phyloP scores from a whole-genome alignment of 1,140 invertebrate species.

The Saccostrea echinata region DNA sequence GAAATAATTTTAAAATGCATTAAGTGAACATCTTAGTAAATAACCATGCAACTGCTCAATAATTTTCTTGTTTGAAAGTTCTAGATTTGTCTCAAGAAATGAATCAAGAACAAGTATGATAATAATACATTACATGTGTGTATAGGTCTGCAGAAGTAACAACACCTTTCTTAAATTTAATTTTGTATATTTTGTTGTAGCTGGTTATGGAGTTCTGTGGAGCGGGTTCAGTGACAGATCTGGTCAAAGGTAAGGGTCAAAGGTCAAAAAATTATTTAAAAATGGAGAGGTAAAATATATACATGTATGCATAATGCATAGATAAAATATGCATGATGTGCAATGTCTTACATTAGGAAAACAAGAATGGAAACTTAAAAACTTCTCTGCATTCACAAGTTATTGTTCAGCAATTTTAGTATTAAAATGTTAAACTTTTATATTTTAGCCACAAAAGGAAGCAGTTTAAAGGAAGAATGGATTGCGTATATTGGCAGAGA shows the following conservation, averaged over 20 bases:
- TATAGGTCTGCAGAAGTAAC: no score
- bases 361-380: no score
- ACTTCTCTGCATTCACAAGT: background rate
- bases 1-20: no score
- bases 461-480: slow-evolving; percentile 99
- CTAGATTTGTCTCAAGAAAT: no score
- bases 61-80: no score
- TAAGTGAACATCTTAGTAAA: no score
- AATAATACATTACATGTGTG: no score
- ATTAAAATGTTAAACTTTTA: slow-evolving; percentile 36
- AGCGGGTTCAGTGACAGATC: slow-evolving; percentile 98
- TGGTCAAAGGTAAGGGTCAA: slow-evolving; percentile 90
- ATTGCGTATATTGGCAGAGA: slow-evolving; percentile 99
- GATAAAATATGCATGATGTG: no score
- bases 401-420: background rate
- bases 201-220: slow-evolving; percentile 99
- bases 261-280: background rate
- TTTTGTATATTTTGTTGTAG: slow-evolving; percentile 71
- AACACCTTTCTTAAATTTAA: background rate
- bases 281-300: background rate
- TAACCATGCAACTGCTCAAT: no score
- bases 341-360: no score
- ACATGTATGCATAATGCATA: background rate
- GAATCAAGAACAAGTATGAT: no score
- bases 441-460: slow-evolving; percentile 92